phyloP scores from a whole-genome alignment of 2,888 invertebrate species.

The Pemphredon lugubris region DNA sequence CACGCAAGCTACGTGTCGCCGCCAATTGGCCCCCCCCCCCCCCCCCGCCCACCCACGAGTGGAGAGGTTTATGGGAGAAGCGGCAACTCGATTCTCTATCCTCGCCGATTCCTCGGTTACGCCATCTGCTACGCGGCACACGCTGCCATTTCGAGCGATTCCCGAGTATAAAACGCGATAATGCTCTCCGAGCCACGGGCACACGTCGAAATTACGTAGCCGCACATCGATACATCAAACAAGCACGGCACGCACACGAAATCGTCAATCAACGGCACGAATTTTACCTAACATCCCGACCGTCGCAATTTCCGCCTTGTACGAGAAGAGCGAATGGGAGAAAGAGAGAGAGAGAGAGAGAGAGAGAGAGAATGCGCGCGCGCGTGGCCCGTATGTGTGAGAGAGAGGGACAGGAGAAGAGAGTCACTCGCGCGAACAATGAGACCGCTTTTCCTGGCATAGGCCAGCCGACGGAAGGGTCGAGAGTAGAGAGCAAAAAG shows the following conservation, averaged over 20 bases:
- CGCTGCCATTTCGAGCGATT: background rate
- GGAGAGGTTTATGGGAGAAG: too few species aligned
- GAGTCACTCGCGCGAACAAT: conserved; percentile 30
- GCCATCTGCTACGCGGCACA: background rate
- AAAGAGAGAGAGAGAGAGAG: conserved; percentile 9
- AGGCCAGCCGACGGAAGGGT: conserved; percentile 28
- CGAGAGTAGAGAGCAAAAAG: conserved; percentile 7
- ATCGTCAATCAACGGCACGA: conserved; percentile 40
- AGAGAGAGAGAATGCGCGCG: conserved; percentile 13
- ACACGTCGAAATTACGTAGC: background rate
- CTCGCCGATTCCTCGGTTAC: conserved; percentile 29
- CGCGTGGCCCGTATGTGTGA: too few species aligned
- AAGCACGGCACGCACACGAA: conserved; percentile 20
- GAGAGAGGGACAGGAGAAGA: conserved; percentile 11
- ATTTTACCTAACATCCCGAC: conserved; percentile 52
- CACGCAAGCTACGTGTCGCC: too few species aligned
- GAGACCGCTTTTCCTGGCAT: conserved; percentile 34
- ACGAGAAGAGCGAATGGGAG: conserved; percentile 7
- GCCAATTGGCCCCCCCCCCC: too few species aligned
- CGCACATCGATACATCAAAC: conserved; percentile 3
- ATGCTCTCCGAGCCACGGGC: background rate
- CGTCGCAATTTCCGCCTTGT: conserved; percentile 26
- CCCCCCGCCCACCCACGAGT: too few species aligned
- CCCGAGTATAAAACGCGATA: too few species aligned
- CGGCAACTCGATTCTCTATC: conserved; percentile 39